Conservation (phyloP, 2,888 invertebrate species). For the Sminthurinus aureus region DNA sequence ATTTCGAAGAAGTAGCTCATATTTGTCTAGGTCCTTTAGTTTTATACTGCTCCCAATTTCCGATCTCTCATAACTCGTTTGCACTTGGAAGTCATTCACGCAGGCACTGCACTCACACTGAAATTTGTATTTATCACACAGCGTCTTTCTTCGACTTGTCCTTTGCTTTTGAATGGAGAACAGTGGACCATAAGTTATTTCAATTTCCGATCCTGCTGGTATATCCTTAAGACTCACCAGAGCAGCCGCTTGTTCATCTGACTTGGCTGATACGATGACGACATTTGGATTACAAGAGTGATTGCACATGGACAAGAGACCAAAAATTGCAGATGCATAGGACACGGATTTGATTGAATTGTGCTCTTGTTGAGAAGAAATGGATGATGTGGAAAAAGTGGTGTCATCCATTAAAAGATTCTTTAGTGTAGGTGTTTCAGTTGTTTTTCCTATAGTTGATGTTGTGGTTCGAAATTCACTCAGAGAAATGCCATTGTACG, state of each 20-base stretch:
- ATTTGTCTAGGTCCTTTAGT: slow-evolving; percentile 13
- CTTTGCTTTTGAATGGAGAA: slow-evolving; percentile 43
- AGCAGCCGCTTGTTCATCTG: slow-evolving; percentile 45
- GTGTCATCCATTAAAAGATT: not conserved
- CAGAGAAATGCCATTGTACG: slow-evolving; percentile 57
- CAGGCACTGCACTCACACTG: slow-evolving; percentile 55
- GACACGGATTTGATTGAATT: slow-evolving; percentile 37
- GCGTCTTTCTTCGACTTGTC: slow-evolving; percentile 44
- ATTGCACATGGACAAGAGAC: slow-evolving; percentile 52
- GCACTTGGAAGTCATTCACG: slow-evolving; percentile 42
- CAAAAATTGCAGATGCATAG: slow-evolving; percentile 55
- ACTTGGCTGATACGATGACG: slow-evolving; percentile 42
- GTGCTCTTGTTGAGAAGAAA: not conserved
- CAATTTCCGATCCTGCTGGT: slow-evolving; percentile 52
- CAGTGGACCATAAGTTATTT: slow-evolving; percentile 55
- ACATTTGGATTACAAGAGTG: slow-evolving; percentile 58
- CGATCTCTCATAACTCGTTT: not conserved
- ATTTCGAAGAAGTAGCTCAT: slow-evolving; percentile 34
- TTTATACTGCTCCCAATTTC: not conserved
- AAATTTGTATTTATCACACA: slow-evolving; percentile 55
- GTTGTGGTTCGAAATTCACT: slow-evolving; percentile 44
- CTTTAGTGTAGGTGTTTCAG: not conserved
- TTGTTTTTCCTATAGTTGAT: slow-evolving; percentile 17
- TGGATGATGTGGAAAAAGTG: not conserved
- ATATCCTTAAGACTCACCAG: slow-evolving; percentile 52